Percentiles rank a stretch among this genome's conserved stretches.
These are phyloP conservation scores for Eulithis testata DNA, from an alignment of 2,888 invertebrate genomes.

Conservation along the genomic window DNA sequence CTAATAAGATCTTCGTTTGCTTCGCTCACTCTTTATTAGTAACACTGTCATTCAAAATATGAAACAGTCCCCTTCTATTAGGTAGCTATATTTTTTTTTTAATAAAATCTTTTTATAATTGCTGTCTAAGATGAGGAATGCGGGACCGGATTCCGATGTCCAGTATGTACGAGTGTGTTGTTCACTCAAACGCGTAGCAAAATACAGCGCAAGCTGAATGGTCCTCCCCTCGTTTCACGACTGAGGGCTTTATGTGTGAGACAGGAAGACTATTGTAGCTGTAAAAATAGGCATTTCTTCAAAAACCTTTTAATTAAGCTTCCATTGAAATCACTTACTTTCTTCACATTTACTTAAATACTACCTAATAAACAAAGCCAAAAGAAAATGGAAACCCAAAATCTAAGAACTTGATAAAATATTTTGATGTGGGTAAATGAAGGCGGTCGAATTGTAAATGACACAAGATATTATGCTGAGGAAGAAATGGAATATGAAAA, in stretches of 20 bases:
- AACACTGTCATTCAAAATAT: too few relatives aligned
- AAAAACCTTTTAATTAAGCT: background rate
- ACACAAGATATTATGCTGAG: conserved; percentile 52
- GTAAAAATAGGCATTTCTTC: conserved; percentile 6
- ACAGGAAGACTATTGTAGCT: conserved; percentile 22
- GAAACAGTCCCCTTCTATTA: too few relatives aligned
- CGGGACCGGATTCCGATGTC: conserved; percentile 27
- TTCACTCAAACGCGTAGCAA: conserved; percentile 31
- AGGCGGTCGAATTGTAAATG: conserved; percentile 35
- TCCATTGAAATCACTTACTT: background rate
- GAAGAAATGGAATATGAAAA: conserved; percentile 60
- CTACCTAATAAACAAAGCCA: background rate
- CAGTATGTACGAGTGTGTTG: conserved; percentile 33
- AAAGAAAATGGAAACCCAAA: background rate
- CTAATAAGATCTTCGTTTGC: too few relatives aligned
- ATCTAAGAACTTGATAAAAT: conserved; percentile 13
- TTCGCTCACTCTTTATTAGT: too few relatives aligned
- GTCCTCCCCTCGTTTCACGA: conserved; percentile 44
- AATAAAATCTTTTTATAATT: conserved; percentile 14
- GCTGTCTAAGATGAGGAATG: conserved; percentile 15
- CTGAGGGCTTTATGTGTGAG: conserved; percentile 45
- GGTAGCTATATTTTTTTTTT: conserved; percentile 1
- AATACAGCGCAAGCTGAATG: conserved; percentile 44
- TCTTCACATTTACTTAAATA: background rate
- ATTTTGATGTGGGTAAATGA: conserved; percentile 27